Percentiles rank a stretch among this genome's conserved stretches.
Conservation (phyloP, 2,888 invertebrate species). For the Zaprionus lineosus region DNA sequence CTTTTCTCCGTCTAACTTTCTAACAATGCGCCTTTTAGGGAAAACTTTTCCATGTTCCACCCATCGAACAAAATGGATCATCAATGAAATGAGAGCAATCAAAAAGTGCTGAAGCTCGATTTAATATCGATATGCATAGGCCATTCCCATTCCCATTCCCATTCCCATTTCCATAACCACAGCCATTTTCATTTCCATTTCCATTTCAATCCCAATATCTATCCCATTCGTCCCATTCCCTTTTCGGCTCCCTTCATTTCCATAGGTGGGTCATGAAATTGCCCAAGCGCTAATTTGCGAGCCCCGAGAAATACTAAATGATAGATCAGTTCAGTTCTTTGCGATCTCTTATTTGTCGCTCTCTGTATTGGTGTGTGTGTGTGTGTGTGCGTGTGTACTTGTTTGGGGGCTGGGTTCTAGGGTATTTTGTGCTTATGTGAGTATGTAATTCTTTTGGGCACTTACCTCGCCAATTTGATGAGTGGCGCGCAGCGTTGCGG, state of each 20-base stretch:
- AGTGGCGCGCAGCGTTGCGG: constrained; percentile 84
- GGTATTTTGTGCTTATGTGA: not conserved
- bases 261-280: constrained; percentile 46
- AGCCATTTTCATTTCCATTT: constrained; percentile 1
- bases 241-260: constrained; percentile 29
- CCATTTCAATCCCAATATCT: not conserved
- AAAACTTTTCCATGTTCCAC: no score
- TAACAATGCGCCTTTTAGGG: no score
- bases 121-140: constrained; percentile 22
- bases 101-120: constrained; percentile 19
- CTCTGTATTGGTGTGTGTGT: not conserved
- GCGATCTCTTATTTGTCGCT: constrained; percentile 30
- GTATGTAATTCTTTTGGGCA: constrained; percentile 28
- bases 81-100: constrained; percentile 11
- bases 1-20: no score
- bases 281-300: constrained; percentile 53
- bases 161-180: not conserved
- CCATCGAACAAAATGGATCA: constrained; percentile 7
- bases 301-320: constrained; percentile 47
- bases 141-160: not conserved
- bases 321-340: constrained; percentile 30
- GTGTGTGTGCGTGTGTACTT: not conserved
- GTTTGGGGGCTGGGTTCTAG: not conserved
- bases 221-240: constrained; percentile 8
- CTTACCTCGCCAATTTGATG: constrained; percentile 82